Percentiles rank a stretch among this genome's conserved stretches.
phyloP scores from a whole-genome alignment of 2,113 vertebrate species.

The Cinclus mexicanus region DNA sequence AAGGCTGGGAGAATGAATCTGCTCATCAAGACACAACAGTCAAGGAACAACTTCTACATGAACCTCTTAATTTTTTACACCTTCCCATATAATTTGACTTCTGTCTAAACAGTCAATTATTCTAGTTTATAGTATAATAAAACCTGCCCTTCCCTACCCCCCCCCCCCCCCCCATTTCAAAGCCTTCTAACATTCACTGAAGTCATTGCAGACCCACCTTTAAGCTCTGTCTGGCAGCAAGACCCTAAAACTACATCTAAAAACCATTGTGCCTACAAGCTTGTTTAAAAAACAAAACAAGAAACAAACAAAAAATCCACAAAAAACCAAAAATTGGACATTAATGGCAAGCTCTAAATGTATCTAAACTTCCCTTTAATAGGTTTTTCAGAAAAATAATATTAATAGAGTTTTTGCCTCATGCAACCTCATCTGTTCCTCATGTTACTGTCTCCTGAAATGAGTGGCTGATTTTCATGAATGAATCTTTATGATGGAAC shows the following conservation, averaged over 20 bases:
- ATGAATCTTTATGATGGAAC: background rate
- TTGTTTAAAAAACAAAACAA: background rate
- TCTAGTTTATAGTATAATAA: background rate
- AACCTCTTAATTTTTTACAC: background rate
- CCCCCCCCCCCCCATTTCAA: fast-evolving
- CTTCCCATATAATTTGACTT: background rate
- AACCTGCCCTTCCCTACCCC: background rate
- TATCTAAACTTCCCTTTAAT: background rate
- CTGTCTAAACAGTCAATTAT: background rate
- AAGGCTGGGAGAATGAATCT: background rate
- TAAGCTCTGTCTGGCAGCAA: background rate
- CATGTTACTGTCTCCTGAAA: background rate
- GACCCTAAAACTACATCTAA: background rate
- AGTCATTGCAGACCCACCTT: background rate
- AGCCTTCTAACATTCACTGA: background rate
- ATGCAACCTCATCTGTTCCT: background rate
- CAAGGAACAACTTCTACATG: background rate
- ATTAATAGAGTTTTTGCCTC: background rate
- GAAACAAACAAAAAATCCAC: background rate
- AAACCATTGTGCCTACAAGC: background rate
- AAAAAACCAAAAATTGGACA: background rate
- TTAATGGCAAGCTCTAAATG: background rate
- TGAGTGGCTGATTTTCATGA: background rate
- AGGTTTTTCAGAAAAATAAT: background rate
- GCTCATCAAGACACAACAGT: fast-evolving